Conservation (phyloP, 2,888 invertebrate species). For the Cynaeus angustus region DNA sequence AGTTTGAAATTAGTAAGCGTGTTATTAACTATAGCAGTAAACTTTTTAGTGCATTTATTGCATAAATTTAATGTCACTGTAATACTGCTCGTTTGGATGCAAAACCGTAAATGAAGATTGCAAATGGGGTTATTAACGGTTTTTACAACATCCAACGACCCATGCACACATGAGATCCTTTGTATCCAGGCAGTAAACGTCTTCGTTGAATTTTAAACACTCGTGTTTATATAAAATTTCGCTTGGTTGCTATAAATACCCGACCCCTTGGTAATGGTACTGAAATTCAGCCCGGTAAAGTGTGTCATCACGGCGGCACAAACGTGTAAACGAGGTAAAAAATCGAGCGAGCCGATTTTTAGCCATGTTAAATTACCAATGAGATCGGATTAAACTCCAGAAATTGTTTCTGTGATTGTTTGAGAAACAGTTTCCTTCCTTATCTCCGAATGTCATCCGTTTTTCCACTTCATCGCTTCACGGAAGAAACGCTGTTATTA, state of each 20-base stretch:
- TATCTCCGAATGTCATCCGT: conserved; percentile 41
- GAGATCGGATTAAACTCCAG: conserved; percentile 34
- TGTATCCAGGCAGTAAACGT: not conserved
- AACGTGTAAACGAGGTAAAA: conserved; percentile 6
- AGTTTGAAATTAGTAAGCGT: not conserved
- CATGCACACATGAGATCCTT: conserved; percentile 1
- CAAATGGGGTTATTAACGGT: not conserved
- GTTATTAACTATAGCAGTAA: not conserved
- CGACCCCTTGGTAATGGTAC: conserved; percentile 2
- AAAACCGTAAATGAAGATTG: not conserved
- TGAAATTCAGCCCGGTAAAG: conserved; percentile 6
- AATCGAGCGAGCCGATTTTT: conserved; percentile 15
- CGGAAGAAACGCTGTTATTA: conserved; percentile 26
- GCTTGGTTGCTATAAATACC: not conserved
- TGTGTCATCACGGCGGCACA: not conserved
- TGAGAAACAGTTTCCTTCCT: conserved; percentile 43
- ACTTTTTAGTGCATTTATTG: not conserved
- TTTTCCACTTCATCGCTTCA: conserved; percentile 39
- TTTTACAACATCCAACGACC: not conserved
- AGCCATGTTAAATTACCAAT: conserved; percentile 33
- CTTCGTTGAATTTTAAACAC: not conserved
- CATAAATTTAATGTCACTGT: not conserved
- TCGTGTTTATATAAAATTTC: no score
- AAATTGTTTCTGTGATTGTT: conserved; percentile 42
- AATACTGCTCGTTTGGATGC: not conserved